Percentiles rank a stretch among this genome's conserved stretches.
phyloP scores from a whole-genome alignment of 2,113 vertebrate genomes.

The Verasper variegatus region DNA sequence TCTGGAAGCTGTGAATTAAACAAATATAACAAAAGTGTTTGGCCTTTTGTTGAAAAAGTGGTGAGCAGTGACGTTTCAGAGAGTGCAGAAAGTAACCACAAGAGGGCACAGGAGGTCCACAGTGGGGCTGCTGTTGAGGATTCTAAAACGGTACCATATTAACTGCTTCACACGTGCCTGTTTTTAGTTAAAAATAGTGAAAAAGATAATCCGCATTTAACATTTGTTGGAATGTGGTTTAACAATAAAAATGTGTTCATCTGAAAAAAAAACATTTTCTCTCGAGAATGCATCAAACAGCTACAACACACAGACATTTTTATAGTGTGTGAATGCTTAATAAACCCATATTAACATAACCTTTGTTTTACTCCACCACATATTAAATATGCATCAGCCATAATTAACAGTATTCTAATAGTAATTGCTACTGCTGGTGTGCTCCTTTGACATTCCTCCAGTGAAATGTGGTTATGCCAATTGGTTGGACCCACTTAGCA shows the following conservation, averaged over 20 bases:
- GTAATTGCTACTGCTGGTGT: slow-evolving; percentile 76
- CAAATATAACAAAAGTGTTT: background rate
- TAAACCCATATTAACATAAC: slow-evolving; percentile 74
- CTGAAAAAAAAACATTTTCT: slow-evolving; percentile 45
- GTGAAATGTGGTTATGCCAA: slow-evolving; percentile 82
- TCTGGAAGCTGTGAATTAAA: background rate
- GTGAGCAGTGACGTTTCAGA: background rate
- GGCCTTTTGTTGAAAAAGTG: background rate
- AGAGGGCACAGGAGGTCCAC: slow-evolving; percentile 79
- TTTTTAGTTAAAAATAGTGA: slow-evolving; percentile 53
- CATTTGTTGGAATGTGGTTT: slow-evolving; percentile 45
- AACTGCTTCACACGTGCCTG: slow-evolving; percentile 27
- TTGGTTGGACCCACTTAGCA: slow-evolving; percentile 78
- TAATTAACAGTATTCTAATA: slow-evolving; percentile 81
- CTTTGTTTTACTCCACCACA: slow-evolving; percentile 73
- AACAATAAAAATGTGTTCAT: slow-evolving; percentile 38
- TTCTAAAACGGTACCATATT: slow-evolving; percentile 23
- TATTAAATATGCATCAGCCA: slow-evolving; percentile 78
- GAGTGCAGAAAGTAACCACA: slow-evolving; percentile 49
- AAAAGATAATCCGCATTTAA: slow-evolving; percentile 58
- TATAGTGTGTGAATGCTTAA: slow-evolving; percentile 61
- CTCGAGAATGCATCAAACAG: slow-evolving; percentile 39
- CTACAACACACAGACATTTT: slow-evolving; percentile 42
- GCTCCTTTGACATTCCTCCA: slow-evolving; percentile 76
- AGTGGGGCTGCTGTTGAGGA: background rate